A percentile compares a stretch with the other conserved stretches of the same genome.
phyloP scores from a whole-genome alignment of 2,797 vertebrate species.

The Ceyx erithaca region DNA sequence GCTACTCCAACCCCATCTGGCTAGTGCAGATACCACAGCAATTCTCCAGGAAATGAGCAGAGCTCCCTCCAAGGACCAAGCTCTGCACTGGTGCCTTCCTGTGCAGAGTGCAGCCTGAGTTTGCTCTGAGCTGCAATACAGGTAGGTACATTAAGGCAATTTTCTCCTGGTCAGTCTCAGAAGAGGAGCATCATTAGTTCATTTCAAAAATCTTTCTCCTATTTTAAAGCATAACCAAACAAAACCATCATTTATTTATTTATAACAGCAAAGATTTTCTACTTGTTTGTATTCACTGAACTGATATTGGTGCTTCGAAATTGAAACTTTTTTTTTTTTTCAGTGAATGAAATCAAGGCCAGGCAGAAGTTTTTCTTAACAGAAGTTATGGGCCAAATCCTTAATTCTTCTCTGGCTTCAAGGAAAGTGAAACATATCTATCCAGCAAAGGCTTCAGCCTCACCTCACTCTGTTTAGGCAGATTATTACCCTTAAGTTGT shows the following conservation, averaged over 20 bases:
- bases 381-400: neutral
- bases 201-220: neutral
- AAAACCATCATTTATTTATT: neutral
- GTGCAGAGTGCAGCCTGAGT: neutral
- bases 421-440: neutral
- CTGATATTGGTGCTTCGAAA: neutral
- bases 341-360: neutral
- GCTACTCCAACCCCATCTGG: neutral
- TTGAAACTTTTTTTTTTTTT: neutral
- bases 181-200: neutral
- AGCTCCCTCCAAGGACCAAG: neutral
- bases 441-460: neutral
- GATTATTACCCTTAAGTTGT: neutral
- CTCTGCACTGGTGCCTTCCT: neutral
- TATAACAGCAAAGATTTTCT: neutral
- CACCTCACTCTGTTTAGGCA: neutral
- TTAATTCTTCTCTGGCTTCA: neutral
- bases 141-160: neutral
- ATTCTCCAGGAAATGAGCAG: constrained; percentile 7
- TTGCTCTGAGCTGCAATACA: neutral
- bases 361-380: neutral
- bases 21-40: neutral
- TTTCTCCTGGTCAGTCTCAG: neutral
- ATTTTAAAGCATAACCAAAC: neutral
- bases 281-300: neutral